Conservation (phyloP, 2,797 vertebrate species). For the Telmatherina bonti region DNA sequence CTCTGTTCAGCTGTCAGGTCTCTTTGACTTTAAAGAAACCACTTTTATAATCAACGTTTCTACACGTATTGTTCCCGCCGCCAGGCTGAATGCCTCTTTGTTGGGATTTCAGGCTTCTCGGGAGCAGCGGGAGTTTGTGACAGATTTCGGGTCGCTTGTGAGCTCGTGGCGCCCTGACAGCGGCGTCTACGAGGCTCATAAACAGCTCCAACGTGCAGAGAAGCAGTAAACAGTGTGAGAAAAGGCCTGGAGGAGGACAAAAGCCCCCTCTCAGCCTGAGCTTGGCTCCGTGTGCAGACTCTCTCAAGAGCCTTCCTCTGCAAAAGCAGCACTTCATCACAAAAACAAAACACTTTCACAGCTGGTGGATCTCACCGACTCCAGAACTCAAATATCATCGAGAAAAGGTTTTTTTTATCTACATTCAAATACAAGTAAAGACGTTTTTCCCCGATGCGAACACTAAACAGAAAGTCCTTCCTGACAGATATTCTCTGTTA, state of each 20-base stretch:
- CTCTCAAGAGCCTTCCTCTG: constrained; percentile 34
- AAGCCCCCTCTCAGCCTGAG: constrained; percentile 34
- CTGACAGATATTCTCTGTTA: too few species aligned
- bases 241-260: constrained; percentile 43
- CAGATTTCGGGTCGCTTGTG: background rate
- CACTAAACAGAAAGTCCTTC: too few species aligned
- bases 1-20: constrained; percentile 11
- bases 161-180: constrained; percentile 19
- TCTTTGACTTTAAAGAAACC: constrained; percentile 20
- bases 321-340: constrained; percentile 41
- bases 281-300: constrained; percentile 8
- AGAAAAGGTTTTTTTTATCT: background rate
- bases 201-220: constrained; percentile 55
- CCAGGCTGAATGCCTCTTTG: constrained; percentile 14
- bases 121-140: constrained; percentile 14
- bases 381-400: too few species aligned
- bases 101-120: background rate
- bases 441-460: too few species aligned
- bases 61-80: background rate
- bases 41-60: constrained; percentile 11
- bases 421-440: background rate
- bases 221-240: constrained; percentile 54
- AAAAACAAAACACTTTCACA: constrained; percentile 37
- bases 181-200: constrained; percentile 36
- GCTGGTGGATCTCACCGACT: constrained; percentile 8